Percentiles rank a stretch among this genome's conserved stretches.
These are phyloP conservation scores for Euzophera pinguis DNA, from an alignment of 2,888 invertebrate species.

Conservation along the genomic window DNA sequence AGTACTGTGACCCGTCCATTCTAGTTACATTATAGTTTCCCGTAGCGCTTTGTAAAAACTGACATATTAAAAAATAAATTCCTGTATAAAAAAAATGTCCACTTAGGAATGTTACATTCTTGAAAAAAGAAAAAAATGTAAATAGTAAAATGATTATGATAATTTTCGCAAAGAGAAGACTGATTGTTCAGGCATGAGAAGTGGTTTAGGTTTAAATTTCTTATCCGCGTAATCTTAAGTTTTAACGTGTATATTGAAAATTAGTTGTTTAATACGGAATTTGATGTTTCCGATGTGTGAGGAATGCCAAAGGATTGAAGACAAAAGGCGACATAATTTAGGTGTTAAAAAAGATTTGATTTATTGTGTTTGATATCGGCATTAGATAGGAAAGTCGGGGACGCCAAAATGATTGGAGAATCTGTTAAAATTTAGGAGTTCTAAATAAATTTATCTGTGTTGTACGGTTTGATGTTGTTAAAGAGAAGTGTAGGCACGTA, in stretches of 20 bases:
- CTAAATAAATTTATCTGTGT: slow-evolving; percentile 36
- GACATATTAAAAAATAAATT: slow-evolving; percentile 30
- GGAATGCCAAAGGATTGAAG: slow-evolving; percentile 39
- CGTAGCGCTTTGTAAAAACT: slow-evolving; percentile 38
- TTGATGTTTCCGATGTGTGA: slow-evolving; percentile 29
- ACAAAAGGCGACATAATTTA: slow-evolving; percentile 33
- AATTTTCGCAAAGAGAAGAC: slow-evolving; percentile 78
- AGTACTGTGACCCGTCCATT: slow-evolving; percentile 54
- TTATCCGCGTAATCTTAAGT: slow-evolving; percentile 64
- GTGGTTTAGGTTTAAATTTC: slow-evolving; percentile 66
- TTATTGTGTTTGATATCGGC: slow-evolving; percentile 34
- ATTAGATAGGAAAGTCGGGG: slow-evolving; percentile 38
- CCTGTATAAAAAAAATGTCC: slow-evolving; percentile 34
- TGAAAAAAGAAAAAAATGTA: slow-evolving; percentile 36
- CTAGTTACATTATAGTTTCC: slow-evolving; percentile 36
- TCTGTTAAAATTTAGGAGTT: slow-evolving; percentile 23
- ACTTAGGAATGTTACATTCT: slow-evolving; percentile 39
- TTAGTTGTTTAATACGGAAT: slow-evolving; percentile 40
- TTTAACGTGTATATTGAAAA: slow-evolving; percentile 51
- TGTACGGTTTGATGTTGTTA: slow-evolving; percentile 27
- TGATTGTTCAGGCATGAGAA: slow-evolving; percentile 72
- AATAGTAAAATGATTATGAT: slow-evolving; percentile 63
- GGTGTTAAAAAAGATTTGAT: slow-evolving; percentile 29
- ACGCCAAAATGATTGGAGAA: slow-evolving; percentile 39
- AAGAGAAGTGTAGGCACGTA: slow-evolving; percentile 6